Conservation (phyloP, 2,888 invertebrate genomes). For the Raillietiella orientalis region DNA sequence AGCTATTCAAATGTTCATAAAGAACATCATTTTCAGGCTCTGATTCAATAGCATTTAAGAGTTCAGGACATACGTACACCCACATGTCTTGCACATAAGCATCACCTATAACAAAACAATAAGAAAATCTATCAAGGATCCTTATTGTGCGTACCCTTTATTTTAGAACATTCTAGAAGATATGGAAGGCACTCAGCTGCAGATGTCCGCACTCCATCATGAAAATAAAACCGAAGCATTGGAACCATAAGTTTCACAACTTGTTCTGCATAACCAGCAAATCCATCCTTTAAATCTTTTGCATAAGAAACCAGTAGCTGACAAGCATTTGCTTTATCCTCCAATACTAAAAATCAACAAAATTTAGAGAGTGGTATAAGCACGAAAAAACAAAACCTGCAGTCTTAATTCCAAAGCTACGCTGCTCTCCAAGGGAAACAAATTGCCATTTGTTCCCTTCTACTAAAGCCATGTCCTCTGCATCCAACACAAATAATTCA, state of each 20-base stretch:
- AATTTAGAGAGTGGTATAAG: constrained; percentile 1
- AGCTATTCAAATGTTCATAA: constrained; percentile 41
- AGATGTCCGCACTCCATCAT: constrained; percentile 66
- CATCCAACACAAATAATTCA: constrained; percentile 61
- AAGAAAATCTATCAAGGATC: too few species aligned
- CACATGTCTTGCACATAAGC: constrained; percentile 38
- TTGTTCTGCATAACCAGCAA: constrained; percentile 33
- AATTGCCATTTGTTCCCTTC: constrained; percentile 78
- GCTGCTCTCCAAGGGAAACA: constrained; percentile 68
- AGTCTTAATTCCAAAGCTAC: constrained; percentile 76
- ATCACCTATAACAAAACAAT: constrained; percentile 14
- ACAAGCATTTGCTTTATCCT: constrained; percentile 85
- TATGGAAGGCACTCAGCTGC: constrained; percentile 70
- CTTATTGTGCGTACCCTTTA: constrained; percentile 21
- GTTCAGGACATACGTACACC: constrained; percentile 53
- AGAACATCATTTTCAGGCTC: constrained; percentile 70
- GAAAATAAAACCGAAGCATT: constrained; percentile 71
- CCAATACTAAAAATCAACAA: constrained; percentile 23
- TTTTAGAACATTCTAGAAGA: constrained; percentile 53
- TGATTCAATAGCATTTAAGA: constrained; percentile 54
- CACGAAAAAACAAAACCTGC: constrained; percentile 20
- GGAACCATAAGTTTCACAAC: constrained; percentile 56
- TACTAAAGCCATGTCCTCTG: constrained; percentile 48
- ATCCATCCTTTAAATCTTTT: constrained; percentile 57
- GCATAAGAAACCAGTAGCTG: constrained; percentile 90